Base-by-base conservation (phyloP, 64 coral and sea anemone genomes). In the Montipora capricornis region DNA sequence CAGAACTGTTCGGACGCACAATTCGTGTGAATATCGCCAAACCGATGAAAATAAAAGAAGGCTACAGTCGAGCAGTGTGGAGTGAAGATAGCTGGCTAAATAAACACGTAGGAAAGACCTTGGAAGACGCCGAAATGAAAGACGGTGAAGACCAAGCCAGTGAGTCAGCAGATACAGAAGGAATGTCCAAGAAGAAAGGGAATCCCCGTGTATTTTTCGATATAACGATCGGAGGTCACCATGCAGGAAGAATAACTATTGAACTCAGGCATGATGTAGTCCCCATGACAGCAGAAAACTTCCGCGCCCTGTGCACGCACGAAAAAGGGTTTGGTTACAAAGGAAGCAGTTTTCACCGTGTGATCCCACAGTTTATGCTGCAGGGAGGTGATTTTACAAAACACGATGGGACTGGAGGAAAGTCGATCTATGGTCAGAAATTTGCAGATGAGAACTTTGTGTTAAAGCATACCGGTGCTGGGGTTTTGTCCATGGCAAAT, bases 391-490 rank as follows among this genome's bases (percentile, higher is more conserved):
- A 99, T 89, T 99, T 99, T 50, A 99, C 95, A 11, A 99, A 94
- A 70, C 95, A 96, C 17, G 88, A 99, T 15, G 98, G 98, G 3
- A 99, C 98, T 0, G 98, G 98, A 1, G 98, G 98, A 80, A 99
- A 99, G 73, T 99, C 98, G 1, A 99, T 99, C 13, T 99, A 99
- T 87, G 98, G 98, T 3, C 91, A 88, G 26, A 99, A 99, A 74
- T 99, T 99, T 92, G 98, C 96, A 87, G 98, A 99, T 75, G 98
- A 99, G 22, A 99, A 99, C 90, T 99, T 99, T 94, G 98, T 99
- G 48, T 90, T 99, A n/a, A 99, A 99, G 68, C 98, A 99, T 76
- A 99, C 98, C 67, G 98, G 95, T 11, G 80, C 92, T 48, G 98
- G 98, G 14, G 83, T 91, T 49, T 61, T 99, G 37, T 99, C 98